These are phyloP conservation scores for Camponotus floridanus DNA, from an alignment of 1,140 invertebrate species.

Conservation along the genomic window DNA sequence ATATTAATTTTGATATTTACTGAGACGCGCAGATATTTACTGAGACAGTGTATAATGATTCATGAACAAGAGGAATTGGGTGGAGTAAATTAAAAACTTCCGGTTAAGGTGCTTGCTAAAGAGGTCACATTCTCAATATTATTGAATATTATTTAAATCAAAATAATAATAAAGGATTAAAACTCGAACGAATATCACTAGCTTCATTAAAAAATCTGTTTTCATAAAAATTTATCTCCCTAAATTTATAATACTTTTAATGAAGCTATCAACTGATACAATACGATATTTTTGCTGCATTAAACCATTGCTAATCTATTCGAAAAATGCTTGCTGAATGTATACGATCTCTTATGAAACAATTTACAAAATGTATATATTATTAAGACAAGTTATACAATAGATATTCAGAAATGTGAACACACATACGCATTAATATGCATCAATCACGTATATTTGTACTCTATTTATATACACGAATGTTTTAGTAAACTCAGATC, in stretches of 20 bases:
- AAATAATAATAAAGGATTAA: not conserved
- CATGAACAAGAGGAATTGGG: slow-evolving; percentile 36
- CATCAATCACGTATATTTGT: slow-evolving; percentile 82
- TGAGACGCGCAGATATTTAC: not conserved
- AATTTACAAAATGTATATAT: slow-evolving; percentile 82
- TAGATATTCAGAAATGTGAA: slow-evolving; percentile 68
- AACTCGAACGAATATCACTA: not conserved
- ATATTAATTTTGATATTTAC: slow-evolving; percentile 3
- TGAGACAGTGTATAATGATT: not conserved
- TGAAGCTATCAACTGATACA: not conserved
- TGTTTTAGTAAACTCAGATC: slow-evolving; percentile 84
- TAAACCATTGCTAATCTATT: not conserved
- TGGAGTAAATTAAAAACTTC: slow-evolving; percentile 51
- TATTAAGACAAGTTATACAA: slow-evolving; percentile 72
- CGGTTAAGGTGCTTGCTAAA: slow-evolving; percentile 65
- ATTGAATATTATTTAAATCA: slow-evolving; percentile 4
- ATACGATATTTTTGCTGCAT: not conserved
- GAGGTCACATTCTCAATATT: slow-evolving; percentile 33
- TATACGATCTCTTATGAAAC: slow-evolving; percentile 54
- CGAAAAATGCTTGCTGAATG: slow-evolving; percentile 1
- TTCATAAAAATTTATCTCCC: not conserved
- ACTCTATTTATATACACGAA: slow-evolving; percentile 85
- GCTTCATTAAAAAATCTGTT: not conserved
- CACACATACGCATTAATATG: slow-evolving; percentile 79
- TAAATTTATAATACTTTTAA: not conserved